These are phyloP conservation scores for Centrocercus urophasianus DNA, from an alignment of 2,113 vertebrate genomes.

Conservation along the genomic window DNA sequence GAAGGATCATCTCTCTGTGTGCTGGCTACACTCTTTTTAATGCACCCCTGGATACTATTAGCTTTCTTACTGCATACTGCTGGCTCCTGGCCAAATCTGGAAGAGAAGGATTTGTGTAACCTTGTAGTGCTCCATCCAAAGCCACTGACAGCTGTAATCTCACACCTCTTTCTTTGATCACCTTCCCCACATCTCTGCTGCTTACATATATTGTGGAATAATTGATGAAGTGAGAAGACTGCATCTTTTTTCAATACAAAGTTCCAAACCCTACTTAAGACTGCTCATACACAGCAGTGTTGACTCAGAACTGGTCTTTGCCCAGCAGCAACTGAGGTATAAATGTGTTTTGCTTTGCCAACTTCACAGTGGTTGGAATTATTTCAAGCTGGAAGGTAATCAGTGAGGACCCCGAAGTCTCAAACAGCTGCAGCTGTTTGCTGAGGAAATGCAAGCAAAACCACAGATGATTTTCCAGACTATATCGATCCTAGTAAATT, in stretches of 20 bases:
- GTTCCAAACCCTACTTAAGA: background rate
- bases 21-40: too few species aligned
- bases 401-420: background rate
- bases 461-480: background rate
- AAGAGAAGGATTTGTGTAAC: background rate
- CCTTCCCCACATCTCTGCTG: background rate
- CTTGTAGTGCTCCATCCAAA: background rate
- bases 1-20: too few species aligned
- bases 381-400: background rate
- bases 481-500: background rate
- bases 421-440: background rate
- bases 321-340: background rate
- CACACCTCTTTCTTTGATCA: background rate
- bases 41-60: too few species aligned
- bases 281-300: background rate
- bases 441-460: background rate
- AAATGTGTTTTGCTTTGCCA: background rate
- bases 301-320: background rate
- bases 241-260: background rate
- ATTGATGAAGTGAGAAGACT: fast-evolving
- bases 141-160: background rate
- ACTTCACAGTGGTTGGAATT: background rate
- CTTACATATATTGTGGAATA: background rate
- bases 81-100: too few species aligned
- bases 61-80: too few species aligned